phyloP scores from a whole-genome alignment of 2,113 vertebrate genomes.

The Stegostoma tigrinum region DNA sequence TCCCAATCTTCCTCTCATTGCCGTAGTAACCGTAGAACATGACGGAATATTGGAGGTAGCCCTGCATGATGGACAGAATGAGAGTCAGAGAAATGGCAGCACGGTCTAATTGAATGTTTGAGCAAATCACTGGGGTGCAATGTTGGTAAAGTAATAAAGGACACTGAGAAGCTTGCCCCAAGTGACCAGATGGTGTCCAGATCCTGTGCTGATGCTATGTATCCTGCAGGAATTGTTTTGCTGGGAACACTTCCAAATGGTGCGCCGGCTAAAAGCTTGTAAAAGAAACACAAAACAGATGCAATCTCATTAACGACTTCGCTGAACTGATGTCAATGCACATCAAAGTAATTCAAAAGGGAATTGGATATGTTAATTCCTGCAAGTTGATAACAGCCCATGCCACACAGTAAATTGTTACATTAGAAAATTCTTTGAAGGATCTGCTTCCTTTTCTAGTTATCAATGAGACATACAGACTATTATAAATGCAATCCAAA shows the following conservation, averaged over 20 bases:
- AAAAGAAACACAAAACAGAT: slow-evolving; percentile 39
- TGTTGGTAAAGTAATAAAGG: neutral
- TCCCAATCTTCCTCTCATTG: slow-evolving; percentile 78
- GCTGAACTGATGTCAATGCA: slow-evolving; percentile 42
- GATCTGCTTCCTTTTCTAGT: neutral
- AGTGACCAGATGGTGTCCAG: slow-evolving; percentile 98
- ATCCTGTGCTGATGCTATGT: slow-evolving; percentile 75
- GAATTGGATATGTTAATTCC: neutral
- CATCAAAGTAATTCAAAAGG: slow-evolving; percentile 44
- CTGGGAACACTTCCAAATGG: slow-evolving; percentile 82
- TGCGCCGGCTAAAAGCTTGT: slow-evolving; percentile 80
- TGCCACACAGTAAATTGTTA: neutral
- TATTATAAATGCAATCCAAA: neutral
- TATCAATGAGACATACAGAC: no score
- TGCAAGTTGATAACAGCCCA: neutral
- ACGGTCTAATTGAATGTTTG: slow-evolving; percentile 2
- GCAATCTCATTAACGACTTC: slow-evolving; percentile 19
- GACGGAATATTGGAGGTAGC: slow-evolving; percentile 93
- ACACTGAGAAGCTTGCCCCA: slow-evolving; percentile 66
- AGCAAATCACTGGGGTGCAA: fast-evolving
- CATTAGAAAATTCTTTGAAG: neutral
- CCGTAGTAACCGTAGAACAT: slow-evolving; percentile 95
- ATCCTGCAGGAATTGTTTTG: slow-evolving; percentile 83
- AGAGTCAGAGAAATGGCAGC: neutral
- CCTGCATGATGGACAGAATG: slow-evolving; percentile 58